Evolutionary conservation across 1,140 invertebrate genomes (phyloP).

Genomic region (Brachionus plicatilis): DNA sequence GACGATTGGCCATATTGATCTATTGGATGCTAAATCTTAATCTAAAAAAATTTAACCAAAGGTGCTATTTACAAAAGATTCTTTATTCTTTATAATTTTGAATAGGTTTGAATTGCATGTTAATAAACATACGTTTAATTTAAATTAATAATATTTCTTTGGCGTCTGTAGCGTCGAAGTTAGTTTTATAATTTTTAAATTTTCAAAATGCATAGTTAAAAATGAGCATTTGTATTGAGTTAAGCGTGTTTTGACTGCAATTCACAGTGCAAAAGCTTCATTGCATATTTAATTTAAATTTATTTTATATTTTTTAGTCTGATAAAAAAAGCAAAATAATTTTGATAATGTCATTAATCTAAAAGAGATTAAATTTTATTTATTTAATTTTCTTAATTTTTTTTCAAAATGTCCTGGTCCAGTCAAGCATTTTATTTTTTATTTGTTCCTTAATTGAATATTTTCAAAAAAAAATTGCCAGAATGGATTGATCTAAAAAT

Average conservation of each 20-base stretch:
- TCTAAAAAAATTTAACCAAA: background rate
- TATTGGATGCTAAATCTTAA: background rate
- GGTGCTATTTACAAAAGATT: background rate
- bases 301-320: background rate
- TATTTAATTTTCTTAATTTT: background rate
- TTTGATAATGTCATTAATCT: background rate
- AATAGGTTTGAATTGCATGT: conserved; percentile 6
- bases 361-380: background rate
- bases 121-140: conserved; percentile 17
- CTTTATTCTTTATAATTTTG: background rate
- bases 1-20: conserved; percentile 18
- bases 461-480: no score
- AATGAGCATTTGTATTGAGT: background rate
- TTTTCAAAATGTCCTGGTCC: background rate
- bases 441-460: no score
- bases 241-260: background rate
- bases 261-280: background rate
- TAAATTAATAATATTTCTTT: background rate
- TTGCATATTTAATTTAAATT: background rate
- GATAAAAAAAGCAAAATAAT: background rate
- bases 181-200: background rate
- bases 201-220: background rate
- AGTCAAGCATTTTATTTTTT: no score
- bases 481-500: no score
- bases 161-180: conserved; percentile 36